Evolutionary conservation across 37 sponge, comb jelly and placozoan species (phyloP).

Genomic region (Beroe forskalii): DNA sequence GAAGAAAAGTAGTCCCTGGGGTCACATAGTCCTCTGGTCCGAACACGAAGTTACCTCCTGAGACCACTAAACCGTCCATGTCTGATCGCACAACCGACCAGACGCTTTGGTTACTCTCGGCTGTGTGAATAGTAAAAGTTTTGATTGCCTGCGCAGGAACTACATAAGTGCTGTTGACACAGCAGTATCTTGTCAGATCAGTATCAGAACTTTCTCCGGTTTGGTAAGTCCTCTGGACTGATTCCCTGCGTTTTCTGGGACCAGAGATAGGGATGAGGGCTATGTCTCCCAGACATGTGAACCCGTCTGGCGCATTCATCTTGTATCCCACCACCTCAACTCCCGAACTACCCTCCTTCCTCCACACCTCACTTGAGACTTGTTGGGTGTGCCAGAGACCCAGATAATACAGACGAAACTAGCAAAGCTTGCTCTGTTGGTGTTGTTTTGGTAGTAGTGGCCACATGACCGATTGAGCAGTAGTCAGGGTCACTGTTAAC

Average conservation of each 20-base stretch:
- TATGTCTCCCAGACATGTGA: neutral
- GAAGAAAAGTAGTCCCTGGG: neutral
- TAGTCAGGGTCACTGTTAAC: neutral
- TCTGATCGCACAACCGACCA: neutral
- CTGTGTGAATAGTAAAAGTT: neutral
- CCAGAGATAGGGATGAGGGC: neutral
- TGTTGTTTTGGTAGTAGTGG: neutral
- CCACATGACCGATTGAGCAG: neutral
- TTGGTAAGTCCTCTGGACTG: too few relatives aligned
- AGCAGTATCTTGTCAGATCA: neutral
- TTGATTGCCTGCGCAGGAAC: neutral
- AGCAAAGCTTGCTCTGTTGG: neutral
- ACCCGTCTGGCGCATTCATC: slow-evolving; percentile 5
- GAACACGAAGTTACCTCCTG: neutral
- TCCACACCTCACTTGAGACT: neutral
- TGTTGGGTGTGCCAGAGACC: slow-evolving; percentile 1
- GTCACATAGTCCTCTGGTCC: neutral
- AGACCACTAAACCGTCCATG: neutral
- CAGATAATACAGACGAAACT: neutral
- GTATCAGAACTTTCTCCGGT: neutral
- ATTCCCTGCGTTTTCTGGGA: neutral
- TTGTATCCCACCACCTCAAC: neutral
- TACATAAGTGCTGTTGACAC: neutral
- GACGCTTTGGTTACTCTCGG: neutral
- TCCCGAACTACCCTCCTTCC: neutral